These are phyloP conservation scores for Gymnobelideus leadbeateri DNA, from an alignment of 2,113 vertebrate species.

Conservation along the genomic window DNA sequence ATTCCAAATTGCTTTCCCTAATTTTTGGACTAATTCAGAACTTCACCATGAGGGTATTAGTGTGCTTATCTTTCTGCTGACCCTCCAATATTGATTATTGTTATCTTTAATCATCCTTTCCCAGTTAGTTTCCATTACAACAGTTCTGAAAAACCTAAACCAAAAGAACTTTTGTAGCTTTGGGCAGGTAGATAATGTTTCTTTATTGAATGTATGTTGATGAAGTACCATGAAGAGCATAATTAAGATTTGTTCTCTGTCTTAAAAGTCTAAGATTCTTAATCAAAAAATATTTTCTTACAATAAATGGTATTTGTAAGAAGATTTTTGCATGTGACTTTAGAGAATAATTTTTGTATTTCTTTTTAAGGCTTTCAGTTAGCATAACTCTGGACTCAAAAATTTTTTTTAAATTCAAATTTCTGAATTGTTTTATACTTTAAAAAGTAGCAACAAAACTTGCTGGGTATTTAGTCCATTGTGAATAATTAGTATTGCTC, in stretches of 20 bases:
- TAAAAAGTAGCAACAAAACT: slow-evolving; percentile 51
- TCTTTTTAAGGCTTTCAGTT: background rate
- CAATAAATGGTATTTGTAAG: background rate
- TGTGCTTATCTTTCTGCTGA: background rate
- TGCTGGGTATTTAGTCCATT: slow-evolving; percentile 3
- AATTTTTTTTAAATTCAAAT: background rate
- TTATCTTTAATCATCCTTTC: background rate
- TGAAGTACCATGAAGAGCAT: background rate
- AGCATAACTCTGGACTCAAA: background rate
- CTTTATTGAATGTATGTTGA: background rate
- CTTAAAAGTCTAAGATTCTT: background rate
- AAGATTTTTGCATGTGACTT: background rate
- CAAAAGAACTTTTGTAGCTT: background rate
- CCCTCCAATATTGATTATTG: background rate
- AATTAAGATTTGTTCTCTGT: background rate
- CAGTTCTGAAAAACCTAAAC: slow-evolving; percentile 22
- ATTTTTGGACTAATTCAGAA: background rate
- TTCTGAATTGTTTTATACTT: slow-evolving; percentile 21
- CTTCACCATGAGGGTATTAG: background rate
- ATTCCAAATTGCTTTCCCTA: background rate
- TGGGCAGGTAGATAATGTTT: background rate
- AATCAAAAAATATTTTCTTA: background rate
- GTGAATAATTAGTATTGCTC: slow-evolving; percentile 41
- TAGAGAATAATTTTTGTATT: background rate
- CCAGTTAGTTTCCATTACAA: slow-evolving; percentile 1